Evolutionary conservation across 2,113 vertebrate species (phyloP).

Genomic region (Thryonomys swinderianus): DNA sequence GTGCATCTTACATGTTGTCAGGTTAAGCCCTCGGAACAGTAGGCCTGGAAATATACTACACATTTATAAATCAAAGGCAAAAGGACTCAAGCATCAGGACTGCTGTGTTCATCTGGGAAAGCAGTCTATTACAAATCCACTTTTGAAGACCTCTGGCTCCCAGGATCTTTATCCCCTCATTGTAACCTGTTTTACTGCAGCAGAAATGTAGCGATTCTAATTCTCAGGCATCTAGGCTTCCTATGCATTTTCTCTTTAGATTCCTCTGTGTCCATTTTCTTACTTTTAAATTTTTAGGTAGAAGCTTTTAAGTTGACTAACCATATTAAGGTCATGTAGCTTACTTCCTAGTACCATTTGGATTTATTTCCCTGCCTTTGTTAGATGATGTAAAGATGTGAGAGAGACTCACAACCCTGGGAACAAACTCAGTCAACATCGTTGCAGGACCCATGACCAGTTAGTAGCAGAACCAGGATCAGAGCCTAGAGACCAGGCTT

Average conservation of each 20-base stretch:
- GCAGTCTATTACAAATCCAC: background rate
- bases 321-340: background rate
- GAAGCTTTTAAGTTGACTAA: background rate
- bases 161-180: background rate
- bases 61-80: slow-evolving; percentile 4
- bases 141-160: background rate
- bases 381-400: background rate
- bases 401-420: background rate
- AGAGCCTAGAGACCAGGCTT: background rate
- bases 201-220: background rate
- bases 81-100: background rate
- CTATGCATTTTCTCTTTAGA: background rate
- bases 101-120: background rate
- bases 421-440: background rate
- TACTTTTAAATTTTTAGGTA: background rate
- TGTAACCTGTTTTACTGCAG: background rate
- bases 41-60: background rate
- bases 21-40: background rate
- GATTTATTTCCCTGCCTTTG: background rate
- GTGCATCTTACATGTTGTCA: background rate
- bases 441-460: background rate
- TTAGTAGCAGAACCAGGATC: background rate
- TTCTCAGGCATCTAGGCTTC: background rate
- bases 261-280: background rate
- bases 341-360: background rate